phyloP scores from a whole-genome alignment of 2,888 invertebrate species.

The Conomelus anceps region DNA sequence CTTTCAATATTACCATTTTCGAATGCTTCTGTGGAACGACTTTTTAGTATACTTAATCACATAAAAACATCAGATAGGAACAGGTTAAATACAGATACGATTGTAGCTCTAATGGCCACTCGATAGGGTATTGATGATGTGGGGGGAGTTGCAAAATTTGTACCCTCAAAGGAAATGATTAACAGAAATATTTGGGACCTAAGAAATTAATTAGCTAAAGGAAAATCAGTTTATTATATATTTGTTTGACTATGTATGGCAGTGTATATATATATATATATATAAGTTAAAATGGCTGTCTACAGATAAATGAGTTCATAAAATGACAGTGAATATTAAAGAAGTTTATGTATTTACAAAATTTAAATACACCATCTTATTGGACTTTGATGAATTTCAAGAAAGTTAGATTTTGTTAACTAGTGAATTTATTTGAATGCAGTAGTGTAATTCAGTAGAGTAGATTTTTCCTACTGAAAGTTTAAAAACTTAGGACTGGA shows the following conservation, averaged over 20 bases:
- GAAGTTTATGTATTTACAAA: too few species aligned
- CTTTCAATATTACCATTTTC: conserved; percentile 30
- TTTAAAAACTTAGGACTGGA: too few species aligned
- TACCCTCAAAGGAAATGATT: conserved; percentile 25
- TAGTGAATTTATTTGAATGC: too few species aligned
- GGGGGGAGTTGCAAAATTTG: conserved; percentile 26
- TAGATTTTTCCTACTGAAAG: too few species aligned
- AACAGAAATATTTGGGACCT: not conserved
- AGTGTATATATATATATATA: not conserved
- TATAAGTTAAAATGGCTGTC: not conserved
- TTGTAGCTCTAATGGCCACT: conserved; percentile 31
- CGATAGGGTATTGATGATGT: conserved; percentile 24
- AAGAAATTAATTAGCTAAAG: not conserved
- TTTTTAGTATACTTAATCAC: conserved; percentile 33
- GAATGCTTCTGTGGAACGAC: conserved; percentile 33
- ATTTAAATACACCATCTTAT: too few species aligned
- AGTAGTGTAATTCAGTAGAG: too few species aligned
- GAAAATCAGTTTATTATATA: not conserved
- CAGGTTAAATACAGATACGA: conserved; percentile 29
- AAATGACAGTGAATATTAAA: not conserved
- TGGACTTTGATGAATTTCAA: too few species aligned
- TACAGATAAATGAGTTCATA: not conserved
- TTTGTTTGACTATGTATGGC: not conserved
- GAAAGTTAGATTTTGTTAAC: too few species aligned
- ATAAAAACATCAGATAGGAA: conserved; percentile 33